A percentile compares a stretch with the other conserved stretches of the same genome.
phyloP scores from a whole-genome alignment of 92 coral and sea anemone genomes.

The Epizoanthus illoricatus region DNA sequence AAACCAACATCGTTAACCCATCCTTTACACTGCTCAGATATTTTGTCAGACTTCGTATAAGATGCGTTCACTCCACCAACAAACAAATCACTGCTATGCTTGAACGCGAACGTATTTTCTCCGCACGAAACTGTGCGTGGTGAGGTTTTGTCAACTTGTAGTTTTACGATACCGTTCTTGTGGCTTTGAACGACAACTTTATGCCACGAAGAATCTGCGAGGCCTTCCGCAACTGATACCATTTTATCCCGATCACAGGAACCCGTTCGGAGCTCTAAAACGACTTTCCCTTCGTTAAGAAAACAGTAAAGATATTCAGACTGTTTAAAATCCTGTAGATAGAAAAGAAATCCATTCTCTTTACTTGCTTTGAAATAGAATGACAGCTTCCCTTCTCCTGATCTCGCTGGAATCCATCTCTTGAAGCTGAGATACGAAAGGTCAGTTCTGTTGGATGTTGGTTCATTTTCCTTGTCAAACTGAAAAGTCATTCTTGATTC shows the following conservation, averaged over 20 bases:
- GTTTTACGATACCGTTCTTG: not conserved
- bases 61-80: conserved; percentile 7
- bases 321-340: not conserved
- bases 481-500: conserved; percentile 22
- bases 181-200: not conserved
- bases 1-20: too few species aligned
- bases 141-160: conserved; percentile 9
- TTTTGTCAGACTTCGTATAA: too few species aligned
- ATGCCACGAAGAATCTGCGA: conserved; percentile 13
- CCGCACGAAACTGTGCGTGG: not conserved
- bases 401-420: not conserved
- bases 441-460: too few species aligned
- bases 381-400: not conserved
- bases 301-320: not conserved
- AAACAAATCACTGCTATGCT: not conserved
- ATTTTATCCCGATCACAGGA: not conserved
- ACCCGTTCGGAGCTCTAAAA: not conserved
- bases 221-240: not conserved
- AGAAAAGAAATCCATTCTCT: conserved; percentile 14
- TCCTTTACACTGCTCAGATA: too few species aligned
- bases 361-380: conserved; percentile 10
- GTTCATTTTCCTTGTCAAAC: not conserved
- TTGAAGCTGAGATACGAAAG: not conserved
- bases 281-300: conserved; percentile 2
- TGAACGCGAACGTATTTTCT: not conserved